Base-by-base conservation (phyloP, 2,113 vertebrate genomes). In the Cinclus mexicanus region DNA sequence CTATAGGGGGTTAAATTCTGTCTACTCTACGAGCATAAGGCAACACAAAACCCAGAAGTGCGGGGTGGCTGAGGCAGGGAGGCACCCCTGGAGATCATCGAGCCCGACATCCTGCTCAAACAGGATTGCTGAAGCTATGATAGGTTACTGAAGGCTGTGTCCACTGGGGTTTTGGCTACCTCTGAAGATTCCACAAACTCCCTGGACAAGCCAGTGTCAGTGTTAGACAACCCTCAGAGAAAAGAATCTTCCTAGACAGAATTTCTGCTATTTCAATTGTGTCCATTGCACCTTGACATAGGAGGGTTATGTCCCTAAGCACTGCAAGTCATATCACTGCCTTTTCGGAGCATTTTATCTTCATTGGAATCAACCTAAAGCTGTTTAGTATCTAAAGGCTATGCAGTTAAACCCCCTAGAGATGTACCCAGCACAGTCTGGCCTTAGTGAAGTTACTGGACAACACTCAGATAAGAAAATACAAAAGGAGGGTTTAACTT, bases 41-140 rank as follows among this genome's bases (percentile, higher is more conserved):
- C 14, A 63, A 57, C 39, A 14, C 52, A 63, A 75, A 89, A 23
- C 11, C 29, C 14, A 72, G 47, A 39, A 52, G 37, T 13, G 17
- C 29, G 64, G 35, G 14, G 8, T 46, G 39, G 15, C 12, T n/a
- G 39, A 71, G 31, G 26, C 35, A 44, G 14, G 57, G 53, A 44
- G 21, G 28, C n/a, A 41, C 1, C 10, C 22, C 19, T 72, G 53
- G 12, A 63, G 12, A n/a, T n/a, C 1, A 0, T n/a, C 29, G 21
- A 56, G 11, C 42, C 24, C 61, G 83, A n/a, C 5, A 57, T 44
- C 6, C 35, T 76, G 22, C 31, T 68, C 77, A 71, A 68, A 89
- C 11, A 60, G 33, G 18, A 37, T 4, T 77, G 39, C 33, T 53
- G 39, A 67, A 46, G 9, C 1, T 33, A 22, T 21, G 25, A 9